Evolutionary conservation across 2,797 vertebrate species (phyloP), one percentile per base, ranked within the genome.

Genomic region (Cynopterus sphinx): DNA sequence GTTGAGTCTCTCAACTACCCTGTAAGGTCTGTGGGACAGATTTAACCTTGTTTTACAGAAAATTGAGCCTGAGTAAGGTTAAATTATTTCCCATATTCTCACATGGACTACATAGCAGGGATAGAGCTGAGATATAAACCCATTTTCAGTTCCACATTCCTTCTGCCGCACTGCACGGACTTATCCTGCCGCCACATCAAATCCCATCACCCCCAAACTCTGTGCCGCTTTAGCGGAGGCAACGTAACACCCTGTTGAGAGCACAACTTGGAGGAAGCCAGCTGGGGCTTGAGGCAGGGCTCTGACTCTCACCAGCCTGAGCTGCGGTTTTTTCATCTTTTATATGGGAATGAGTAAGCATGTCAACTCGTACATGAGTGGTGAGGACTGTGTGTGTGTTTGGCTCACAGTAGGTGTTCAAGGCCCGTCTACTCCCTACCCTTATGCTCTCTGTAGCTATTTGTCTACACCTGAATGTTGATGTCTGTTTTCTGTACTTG

Each of bases 401-500:
- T 12, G 65, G 51, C 55, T 91, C 68, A 8, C 13, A 43, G 55
- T 12, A 26, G 46, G 31, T 8, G 9, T 21, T 61, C 49, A 7
- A 3, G 46, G 11, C 6, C n/a, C 4, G 13, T 19, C 68, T 5
- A 2, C 0, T 0, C 10, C 28, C 6, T 22, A 12, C 3, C 17
- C 36, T 2, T 2, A 1, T 12, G n/a, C 61, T 65, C 53, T 81
- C 28, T 39, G 13, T 39, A 49, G 49, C 39, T 17, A 8, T 65
- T 51, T 41, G 43, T 22, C 51, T 43, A 9, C 12, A 8, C 33
- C 6, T 11, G 19, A 46, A 24, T 0, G 22, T 55, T 24, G 46
- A 6, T 3, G 39, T 31, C 16, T 65, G 68, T 1, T n/a, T 59
- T 28, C n/a, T 43, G 88, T 13, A 16, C 49, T 31, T 85, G 61